These are phyloP conservation scores for Gryon sp. DNA, from an alignment of 1,140 invertebrate species.

Conservation along the genomic window DNA sequence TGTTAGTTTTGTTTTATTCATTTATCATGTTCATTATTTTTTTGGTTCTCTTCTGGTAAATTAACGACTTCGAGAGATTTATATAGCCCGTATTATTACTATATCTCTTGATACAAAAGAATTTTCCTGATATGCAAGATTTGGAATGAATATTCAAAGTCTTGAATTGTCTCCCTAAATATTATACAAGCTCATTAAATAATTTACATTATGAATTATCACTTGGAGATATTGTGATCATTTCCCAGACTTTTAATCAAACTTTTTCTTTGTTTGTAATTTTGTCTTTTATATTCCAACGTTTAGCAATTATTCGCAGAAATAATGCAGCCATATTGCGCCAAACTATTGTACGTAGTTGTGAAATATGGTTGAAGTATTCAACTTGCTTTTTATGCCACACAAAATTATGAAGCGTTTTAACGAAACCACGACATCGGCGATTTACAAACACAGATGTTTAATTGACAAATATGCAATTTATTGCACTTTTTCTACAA, in stretches of 20 bases:
- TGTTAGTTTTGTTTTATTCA: background rate
- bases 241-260: conserved; percentile 56
- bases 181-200: conserved; percentile 67
- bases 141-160: conserved; percentile 68
- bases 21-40: background rate
- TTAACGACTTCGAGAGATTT: conserved; percentile 49
- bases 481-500: too few species aligned
- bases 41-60: background rate
- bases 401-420: background rate
- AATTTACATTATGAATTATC: conserved; percentile 52
- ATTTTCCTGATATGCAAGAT: conserved; percentile 71
- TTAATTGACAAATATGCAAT: too few species aligned
- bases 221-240: conserved; percentile 24
- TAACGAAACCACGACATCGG: background rate
- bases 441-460: background rate
- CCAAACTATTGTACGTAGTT: conserved; percentile 16
- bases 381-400: background rate
- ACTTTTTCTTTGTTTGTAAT: too few species aligned
- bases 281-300: too few species aligned
- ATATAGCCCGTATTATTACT: conserved; percentile 53
- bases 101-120: conserved; percentile 63
- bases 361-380: conserved; percentile 29
- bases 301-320: background rate
- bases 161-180: conserved; percentile 67
- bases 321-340: conserved; percentile 21